A percentile compares a stretch with the other conserved stretches of the same genome.
Conservation (phyloP, 2,797 vertebrate genomes). For the Premnoplex brunnescens region DNA sequence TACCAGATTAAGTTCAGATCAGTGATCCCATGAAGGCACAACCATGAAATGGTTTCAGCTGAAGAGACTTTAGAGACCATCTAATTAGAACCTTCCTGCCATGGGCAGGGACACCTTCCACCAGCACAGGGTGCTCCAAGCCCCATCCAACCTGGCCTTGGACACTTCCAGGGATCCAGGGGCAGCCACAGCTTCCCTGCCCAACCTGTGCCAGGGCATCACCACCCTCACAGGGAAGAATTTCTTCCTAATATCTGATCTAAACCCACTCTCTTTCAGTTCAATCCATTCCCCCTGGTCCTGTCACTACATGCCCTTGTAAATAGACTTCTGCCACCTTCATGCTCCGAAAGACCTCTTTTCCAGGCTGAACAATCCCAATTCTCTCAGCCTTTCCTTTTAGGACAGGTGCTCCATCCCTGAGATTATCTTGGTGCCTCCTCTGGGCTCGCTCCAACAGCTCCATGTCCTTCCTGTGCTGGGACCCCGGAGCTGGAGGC, state of each 20-base stretch:
- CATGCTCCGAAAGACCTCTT: not conserved
- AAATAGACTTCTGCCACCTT: not conserved
- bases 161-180: not conserved
- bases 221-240: fast-evolving
- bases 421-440: not conserved
- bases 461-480: not conserved
- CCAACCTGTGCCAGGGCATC: not conserved
- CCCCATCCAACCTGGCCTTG: fast-evolving
- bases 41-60: not conserved
- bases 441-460: not conserved
- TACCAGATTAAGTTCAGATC: not conserved
- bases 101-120: fast-evolving
- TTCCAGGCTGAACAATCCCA: not conserved
- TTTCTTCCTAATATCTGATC: not conserved
- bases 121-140: fast-evolving
- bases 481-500: not conserved
- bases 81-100: not conserved
- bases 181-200: not conserved
- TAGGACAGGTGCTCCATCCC: not conserved
- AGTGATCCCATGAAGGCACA: not conserved
- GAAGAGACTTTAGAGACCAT: not conserved
- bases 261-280: not conserved
- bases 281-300: not conserved
- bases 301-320: too few species aligned
- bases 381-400: fast-evolving